A percentile compares a stretch with the other conserved stretches of the same genome.
These are phyloP conservation scores for Rhabdomys pumilio DNA, from an alignment of 2,797 vertebrate species.

Conservation along the genomic window DNA sequence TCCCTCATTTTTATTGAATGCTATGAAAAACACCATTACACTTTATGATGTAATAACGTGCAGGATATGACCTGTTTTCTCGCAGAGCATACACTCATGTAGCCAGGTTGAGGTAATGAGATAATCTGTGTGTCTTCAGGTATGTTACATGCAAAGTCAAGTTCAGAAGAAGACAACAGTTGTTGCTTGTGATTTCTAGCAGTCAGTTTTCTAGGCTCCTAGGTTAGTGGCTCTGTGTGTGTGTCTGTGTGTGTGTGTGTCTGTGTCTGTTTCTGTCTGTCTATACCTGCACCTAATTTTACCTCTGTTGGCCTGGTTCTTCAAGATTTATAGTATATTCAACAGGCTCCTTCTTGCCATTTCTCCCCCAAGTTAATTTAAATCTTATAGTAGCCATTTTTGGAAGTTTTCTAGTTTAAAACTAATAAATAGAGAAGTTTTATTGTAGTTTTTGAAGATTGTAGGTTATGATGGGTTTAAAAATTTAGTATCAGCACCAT, in stretches of 20 bases:
- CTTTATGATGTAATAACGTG: neutral
- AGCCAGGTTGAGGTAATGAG: neutral
- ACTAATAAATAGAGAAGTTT: constrained; percentile 59
- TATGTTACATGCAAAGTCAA: constrained; percentile 3
- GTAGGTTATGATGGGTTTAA: constrained; percentile 23
- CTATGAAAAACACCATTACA: neutral
- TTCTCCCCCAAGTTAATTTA: neutral
- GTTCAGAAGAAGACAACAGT: constrained; percentile 35
- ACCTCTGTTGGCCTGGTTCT: neutral
- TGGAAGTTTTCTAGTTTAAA: constrained; percentile 53
- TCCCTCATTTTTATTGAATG: constrained; percentile 13
- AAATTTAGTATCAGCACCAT: constrained; percentile 46
- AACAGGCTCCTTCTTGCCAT: neutral
- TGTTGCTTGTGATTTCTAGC: neutral
- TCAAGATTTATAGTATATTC: neutral
- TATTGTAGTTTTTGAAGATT: constrained; percentile 58
- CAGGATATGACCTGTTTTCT: neutral
- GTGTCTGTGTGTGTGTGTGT: neutral
- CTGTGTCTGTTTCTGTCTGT: neutral
- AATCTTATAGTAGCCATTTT: constrained; percentile 52
- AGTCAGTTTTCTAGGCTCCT: neutral
- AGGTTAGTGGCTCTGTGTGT: neutral
- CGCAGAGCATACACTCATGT: neutral
- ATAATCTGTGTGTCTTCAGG: neutral
- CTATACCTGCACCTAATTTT: neutral